Base-by-base conservation (phyloP, 2,113 vertebrate genomes). In the Catharus fuscescens region DNA sequence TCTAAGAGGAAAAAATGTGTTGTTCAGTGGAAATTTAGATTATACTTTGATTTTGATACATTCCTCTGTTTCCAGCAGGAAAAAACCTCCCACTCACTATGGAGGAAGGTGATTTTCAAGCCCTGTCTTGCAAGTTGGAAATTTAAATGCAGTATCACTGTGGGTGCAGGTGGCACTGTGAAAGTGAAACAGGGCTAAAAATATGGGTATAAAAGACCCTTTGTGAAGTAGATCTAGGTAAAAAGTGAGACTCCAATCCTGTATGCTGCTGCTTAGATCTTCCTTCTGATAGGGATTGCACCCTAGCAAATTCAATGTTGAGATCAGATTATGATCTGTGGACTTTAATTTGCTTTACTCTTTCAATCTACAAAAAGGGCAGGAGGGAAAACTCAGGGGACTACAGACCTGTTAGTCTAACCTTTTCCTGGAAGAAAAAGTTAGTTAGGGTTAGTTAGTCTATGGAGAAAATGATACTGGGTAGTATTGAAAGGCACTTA, bases 101-200 rank as follows among this genome's bases (percentile, higher is more conserved):
- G 38, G 76, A 65, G 76, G 82, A 93, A 84, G 59, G 42, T 80
- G 78, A 80, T 76, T 90, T 94, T 94, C 65, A 81, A 80, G 25
- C 48, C 25, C 20, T 57, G 59, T 91, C 59, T 90, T 88, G 48
- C 66, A 72, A 73, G 47, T 80, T 90, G 52, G 18, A 80, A 87
- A 64, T 92, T 47, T 67, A 85, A 86, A 71, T 69, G 48, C 24
- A 85, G 70, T 34, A 92, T 60, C 23, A 6, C 32, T 65, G 64
- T 87, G 61, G 69, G 78, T 79, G 61, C 77, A 80, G 80, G 65
- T 89, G 36, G 78, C 45, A 57, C 44, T 53, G 48, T 62, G 64
- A 56, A 86, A 60, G 44, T 53, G 40, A 76, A 92, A 57, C 21
- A 52, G 26, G 24, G 11, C 38, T 87, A 89, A 66, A 78, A 70